A percentile compares a stretch with the other conserved stretches of the same genome.
phyloP scores from a whole-genome alignment of 2,797 vertebrate genomes.

The Notoglanidium macrostoma region DNA sequence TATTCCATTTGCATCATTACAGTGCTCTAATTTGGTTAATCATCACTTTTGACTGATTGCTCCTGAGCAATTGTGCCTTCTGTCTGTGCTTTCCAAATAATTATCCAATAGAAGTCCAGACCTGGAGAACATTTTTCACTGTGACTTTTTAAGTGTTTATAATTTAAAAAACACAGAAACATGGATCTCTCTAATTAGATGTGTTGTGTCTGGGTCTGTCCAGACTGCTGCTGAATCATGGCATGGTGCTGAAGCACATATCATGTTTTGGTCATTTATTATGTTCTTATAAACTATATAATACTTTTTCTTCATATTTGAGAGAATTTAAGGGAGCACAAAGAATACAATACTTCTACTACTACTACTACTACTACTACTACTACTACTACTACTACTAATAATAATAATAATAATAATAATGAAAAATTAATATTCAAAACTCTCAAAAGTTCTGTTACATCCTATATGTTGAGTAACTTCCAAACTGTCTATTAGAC shows the following conservation, averaged over 20 bases:
- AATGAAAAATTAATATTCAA: not conserved
- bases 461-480: not conserved
- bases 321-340: too few species aligned
- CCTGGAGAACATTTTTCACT: not conserved
- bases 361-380: not conserved
- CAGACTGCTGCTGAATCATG: not conserved
- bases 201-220: not conserved
- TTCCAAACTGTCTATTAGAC: not conserved
- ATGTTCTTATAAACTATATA: not conserved
- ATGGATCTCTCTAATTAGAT: not conserved
- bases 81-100: not conserved
- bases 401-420: not conserved
- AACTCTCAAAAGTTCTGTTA: not conserved
- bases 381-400: not conserved
- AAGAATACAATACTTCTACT: not conserved
- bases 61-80: not conserved
- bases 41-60: slow-evolving; percentile 10
- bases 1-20: not conserved
- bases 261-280: not conserved
- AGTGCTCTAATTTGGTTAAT: not conserved
- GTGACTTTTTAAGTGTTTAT: not conserved
- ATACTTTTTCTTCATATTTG: not conserved
- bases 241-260: not conserved
- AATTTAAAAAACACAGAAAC: not conserved
- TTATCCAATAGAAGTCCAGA: not conserved